phyloP scores from a whole-genome alignment of 2,797 vertebrate species.

The Acropternis orthonyx region DNA sequence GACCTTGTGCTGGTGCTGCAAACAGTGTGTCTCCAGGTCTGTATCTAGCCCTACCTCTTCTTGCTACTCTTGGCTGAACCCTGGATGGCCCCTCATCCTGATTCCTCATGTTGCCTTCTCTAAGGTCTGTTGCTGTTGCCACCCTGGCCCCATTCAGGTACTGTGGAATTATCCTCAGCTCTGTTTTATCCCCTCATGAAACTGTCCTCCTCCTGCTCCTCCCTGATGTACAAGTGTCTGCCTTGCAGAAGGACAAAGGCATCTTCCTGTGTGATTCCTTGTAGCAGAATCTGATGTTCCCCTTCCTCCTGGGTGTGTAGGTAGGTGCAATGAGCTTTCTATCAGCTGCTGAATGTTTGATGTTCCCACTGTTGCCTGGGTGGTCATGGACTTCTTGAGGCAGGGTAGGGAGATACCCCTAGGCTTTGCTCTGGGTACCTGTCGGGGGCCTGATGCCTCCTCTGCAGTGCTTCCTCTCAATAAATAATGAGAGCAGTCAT shows the following conservation, averaged over 20 bases:
- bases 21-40: background rate
- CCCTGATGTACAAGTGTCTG: background rate
- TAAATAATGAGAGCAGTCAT: background rate
- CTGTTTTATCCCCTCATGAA: background rate
- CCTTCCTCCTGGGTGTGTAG: background rate
- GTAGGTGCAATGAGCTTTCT: background rate
- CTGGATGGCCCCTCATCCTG: background rate
- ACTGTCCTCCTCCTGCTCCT: background rate
- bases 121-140: background rate
- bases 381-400: background rate
- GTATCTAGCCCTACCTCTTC: background rate
- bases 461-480: background rate
- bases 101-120: background rate
- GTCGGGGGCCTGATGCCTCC: too few relatives aligned
- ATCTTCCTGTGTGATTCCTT: background rate
- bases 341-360: background rate
- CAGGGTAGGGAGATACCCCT: background rate
- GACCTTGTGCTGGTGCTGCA: background rate
- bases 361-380: background rate
- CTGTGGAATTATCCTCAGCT: background rate
- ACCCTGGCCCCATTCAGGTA: background rate
- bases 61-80: background rate
- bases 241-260: background rate
- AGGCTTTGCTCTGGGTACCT: background rate
- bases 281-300: accelerated